Evolutionary conservation across 1,140 invertebrate genomes (phyloP).

Genomic region (Drosophila eugracilis): DNA sequence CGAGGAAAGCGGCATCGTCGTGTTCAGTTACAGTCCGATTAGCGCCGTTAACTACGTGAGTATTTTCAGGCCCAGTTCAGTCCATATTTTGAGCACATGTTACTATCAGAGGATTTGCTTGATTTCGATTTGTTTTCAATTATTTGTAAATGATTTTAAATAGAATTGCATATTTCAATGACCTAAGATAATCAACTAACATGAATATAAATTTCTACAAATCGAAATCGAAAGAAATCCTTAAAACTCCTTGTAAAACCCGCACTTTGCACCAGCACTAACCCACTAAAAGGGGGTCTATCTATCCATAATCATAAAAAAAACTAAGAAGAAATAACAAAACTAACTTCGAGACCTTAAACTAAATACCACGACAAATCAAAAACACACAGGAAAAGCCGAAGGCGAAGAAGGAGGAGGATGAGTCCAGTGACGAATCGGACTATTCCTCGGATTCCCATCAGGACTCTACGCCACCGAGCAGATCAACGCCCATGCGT

Average conservation of each 20-base stretch:
- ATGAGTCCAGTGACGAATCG: constrained; percentile 76
- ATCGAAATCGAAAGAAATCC: not conserved
- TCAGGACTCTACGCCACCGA: constrained; percentile 57
- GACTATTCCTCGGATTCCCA: constrained; percentile 76
- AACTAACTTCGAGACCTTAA: not conserved
- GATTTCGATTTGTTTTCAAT: constrained; percentile 4
- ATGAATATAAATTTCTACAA: no score
- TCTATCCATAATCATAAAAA: no score
- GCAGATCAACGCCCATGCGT: constrained; percentile 33
- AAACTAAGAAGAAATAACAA: not conserved
- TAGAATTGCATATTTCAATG: not conserved
- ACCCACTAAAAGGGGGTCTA: not conserved
- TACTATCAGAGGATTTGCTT: not conserved
- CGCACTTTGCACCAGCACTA: constrained; percentile 30
- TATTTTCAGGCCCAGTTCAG: constrained; percentile 37
- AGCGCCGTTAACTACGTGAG: constrained; percentile 95
- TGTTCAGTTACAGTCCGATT: constrained; percentile 94
- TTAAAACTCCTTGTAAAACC: not conserved
- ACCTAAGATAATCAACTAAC: no score
- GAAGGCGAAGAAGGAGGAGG: constrained; percentile 53
- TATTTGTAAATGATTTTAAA: no score
- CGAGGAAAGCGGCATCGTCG: constrained; percentile 93
- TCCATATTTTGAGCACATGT: not conserved
- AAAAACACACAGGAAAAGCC: constrained; percentile 48
- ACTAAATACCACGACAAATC: constrained; percentile 2